Evolutionary conservation across 2,888 invertebrate species (phyloP).

Genomic region (Kryphioiulus occultus): DNA sequence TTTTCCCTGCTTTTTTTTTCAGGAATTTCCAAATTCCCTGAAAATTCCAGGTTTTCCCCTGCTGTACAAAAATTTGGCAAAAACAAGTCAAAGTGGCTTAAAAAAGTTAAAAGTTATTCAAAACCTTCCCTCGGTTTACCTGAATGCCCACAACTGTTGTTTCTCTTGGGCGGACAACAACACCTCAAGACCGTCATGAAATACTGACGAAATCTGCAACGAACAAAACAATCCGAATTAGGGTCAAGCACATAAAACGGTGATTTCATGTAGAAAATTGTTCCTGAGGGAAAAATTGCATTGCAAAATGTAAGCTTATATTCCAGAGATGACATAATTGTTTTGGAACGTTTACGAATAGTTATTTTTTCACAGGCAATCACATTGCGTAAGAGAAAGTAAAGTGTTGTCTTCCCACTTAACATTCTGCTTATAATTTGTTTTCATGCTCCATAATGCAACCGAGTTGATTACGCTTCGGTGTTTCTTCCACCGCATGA

Average conservation of each 20-base stretch:
- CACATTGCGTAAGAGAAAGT: neutral
- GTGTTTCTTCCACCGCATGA: no score
- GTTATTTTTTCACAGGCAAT: no score
- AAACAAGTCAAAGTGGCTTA: no score
- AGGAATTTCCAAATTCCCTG: no score
- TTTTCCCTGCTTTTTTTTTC: no score
- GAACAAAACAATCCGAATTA: neutral
- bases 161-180: neutral
- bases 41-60: no score
- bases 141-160: neutral
- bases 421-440: neutral
- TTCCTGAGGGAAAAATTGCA: neutral
- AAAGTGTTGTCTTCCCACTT: neutral
- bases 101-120: neutral
- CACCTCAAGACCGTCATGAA: neutral
- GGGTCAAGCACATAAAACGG: neutral
- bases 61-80: no score
- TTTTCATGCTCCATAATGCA: neutral
- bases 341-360: no score
- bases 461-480: neutral
- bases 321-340: no score
- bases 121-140: neutral
- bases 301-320: neutral
- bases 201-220: neutral
- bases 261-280: neutral